Base-by-base conservation (phyloP, 2,797 vertebrate species). In the Hyperoplus lanceolatus region DNA sequence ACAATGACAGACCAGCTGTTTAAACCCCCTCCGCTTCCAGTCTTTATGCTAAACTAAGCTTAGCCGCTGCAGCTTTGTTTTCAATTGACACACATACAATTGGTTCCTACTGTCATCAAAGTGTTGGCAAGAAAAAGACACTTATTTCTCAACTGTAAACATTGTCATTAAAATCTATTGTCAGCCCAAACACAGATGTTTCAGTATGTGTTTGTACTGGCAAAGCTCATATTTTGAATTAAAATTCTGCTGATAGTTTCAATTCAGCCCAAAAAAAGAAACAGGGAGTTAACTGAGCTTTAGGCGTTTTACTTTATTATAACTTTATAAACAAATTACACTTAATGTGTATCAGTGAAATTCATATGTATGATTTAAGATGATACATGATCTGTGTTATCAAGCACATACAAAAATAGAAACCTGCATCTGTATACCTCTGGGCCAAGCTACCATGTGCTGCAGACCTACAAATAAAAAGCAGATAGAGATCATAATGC, bases 401-500 rank as follows among this genome's bases (percentile, higher is more conserved):
- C 38, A 38, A 16, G 53, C 61, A 56, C 59, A 64, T 41, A 49
- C 29, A 83, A 67, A 73, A 67, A 73, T 36, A 46, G 10, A 70
- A 72, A 73, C 38, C 21, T 78, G 68, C 58, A 75, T 65, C 21
- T 72, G 48, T 58, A 73, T 70, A 67, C 71, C 59, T 80, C 56
- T 59, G 8, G 53, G 73, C 29, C 50, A 59, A 49, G 73, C 62
- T 80, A 78, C 82, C 66, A 79, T 63, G 59, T 75, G 62, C 73
- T 74, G 14, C 65, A 43, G 68, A 85, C 76, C 53, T n/a, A 66
- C 45, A 29, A 41, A 53, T 62, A 48, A 58, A 46, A 62, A 61
- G 60, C 43, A 81, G 61, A 74, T 54, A 57, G 77, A 63, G 73
- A 89, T 83, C 89, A 92, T 83, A 88, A 86, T 87, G 89, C 89